Evolutionary conservation across 2,888 invertebrate genomes (phyloP).

Genomic region (Nasonovia ribisnigri): DNA sequence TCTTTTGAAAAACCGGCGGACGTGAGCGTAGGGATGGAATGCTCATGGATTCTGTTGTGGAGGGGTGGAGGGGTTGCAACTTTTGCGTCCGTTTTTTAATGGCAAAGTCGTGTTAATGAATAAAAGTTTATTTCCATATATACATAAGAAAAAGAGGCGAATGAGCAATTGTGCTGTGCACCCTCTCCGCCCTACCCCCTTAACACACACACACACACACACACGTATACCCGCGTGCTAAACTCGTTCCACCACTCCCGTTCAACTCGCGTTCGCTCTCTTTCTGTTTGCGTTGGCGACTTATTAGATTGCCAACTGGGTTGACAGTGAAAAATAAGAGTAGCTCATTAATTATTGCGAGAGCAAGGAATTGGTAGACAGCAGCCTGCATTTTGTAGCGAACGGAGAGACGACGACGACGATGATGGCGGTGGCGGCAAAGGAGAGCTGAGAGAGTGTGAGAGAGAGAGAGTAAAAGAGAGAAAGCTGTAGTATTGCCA

Average conservation of each 20-base stretch:
- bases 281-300: constrained; percentile 63
- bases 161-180: constrained; percentile 51
- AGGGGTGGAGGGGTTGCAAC: constrained; percentile 25
- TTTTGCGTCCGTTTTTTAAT: constrained; percentile 67
- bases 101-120: constrained; percentile 68
- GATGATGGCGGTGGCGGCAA: background rate
- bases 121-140: constrained; percentile 67
- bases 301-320: constrained; percentile 63
- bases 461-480: background rate
- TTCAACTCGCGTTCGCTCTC: background rate
- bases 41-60: background rate
- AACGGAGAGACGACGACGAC: background rate
- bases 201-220: background rate
- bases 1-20: constrained; percentile 61
- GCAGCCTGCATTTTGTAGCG: background rate
- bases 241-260: constrained; percentile 9
- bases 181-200: background rate
- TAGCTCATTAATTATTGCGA: constrained; percentile 64
- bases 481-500: constrained; percentile 50
- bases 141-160: constrained; percentile 63
- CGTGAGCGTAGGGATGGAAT: background rate
- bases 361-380: constrained; percentile 58
- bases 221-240: background rate
- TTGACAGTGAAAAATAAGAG: constrained; percentile 65
- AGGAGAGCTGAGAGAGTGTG: background rate